Percentiles rank a stretch among this genome's conserved stretches.
phyloP scores from a whole-genome alignment of 1,140 invertebrate species.

The Colletes latitarsis region DNA sequence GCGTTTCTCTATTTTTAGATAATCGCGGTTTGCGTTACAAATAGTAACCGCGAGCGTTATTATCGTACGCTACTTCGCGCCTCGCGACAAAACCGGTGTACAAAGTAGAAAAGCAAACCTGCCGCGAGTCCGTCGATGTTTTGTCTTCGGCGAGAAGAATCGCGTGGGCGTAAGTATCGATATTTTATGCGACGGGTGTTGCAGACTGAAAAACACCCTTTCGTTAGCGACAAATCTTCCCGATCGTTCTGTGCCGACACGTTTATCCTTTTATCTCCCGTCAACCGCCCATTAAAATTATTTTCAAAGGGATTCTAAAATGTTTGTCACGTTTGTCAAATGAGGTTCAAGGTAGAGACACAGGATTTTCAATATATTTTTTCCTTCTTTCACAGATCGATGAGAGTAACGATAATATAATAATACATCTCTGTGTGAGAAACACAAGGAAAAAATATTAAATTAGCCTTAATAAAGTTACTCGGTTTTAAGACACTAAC shows the following conservation, averaged over 20 bases:
- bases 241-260: conserved; percentile 2
- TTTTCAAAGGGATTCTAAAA: neutral
- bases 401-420: no score
- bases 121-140: neutral
- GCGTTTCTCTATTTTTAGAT: neutral
- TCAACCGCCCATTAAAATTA: neutral
- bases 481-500: no score
- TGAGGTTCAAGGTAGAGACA: no score
- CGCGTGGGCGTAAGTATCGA: neutral
- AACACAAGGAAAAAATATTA: no score
- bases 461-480: no score
- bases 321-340: no score
- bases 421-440: no score
- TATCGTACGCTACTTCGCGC: neutral
- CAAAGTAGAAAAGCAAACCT: neutral
- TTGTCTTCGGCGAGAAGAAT: neutral
- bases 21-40: conserved; percentile 18
- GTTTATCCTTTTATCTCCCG: conserved; percentile 11
- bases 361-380: no score
- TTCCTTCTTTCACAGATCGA: no score
- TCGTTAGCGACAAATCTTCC: conserved; percentile 13
- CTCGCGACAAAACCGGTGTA: neutral
- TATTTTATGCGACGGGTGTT: neutral
- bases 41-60: conserved; percentile 5
- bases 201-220: neutral